Evolutionary conservation across 2,797 vertebrate species (phyloP).

Genomic region (Tokudaia tokunoshimensis): DNA sequence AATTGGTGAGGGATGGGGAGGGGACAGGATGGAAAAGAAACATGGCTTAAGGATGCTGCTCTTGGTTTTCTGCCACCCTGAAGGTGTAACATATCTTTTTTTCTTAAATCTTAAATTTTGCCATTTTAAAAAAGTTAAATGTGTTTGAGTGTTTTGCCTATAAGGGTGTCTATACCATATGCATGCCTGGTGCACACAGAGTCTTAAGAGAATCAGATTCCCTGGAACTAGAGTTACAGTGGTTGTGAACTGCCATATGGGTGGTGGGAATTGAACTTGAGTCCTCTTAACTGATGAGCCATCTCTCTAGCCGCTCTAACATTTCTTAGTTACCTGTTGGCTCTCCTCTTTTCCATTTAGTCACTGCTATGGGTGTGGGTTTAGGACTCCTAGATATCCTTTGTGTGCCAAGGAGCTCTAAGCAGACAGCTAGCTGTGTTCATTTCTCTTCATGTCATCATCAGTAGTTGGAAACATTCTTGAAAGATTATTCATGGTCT

Average conservation of each 20-base stretch:
- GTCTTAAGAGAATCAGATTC: neutral
- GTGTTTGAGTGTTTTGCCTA: neutral
- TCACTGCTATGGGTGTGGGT: neutral
- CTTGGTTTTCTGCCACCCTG: neutral
- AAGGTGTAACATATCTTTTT: neutral
- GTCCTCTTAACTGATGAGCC: neutral
- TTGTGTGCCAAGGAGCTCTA: neutral
- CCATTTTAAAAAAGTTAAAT: neutral
- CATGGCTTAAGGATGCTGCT: neutral
- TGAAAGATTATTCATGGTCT: neutral
- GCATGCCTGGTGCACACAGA: neutral
- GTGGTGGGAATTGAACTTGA: neutral
- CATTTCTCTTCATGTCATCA: neutral
- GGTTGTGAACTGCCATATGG: neutral
- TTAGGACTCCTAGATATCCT: neutral
- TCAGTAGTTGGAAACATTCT: neutral
- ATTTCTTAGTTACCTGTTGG: neutral
- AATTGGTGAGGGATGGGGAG: neutral
- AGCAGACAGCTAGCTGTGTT: neutral
- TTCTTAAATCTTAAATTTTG: neutral
- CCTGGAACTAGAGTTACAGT: neutral
- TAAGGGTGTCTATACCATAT: neutral
- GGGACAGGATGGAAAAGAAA: neutral
- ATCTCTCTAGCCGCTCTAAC: neutral
- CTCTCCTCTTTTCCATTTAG: neutral